Evolutionary conservation across 2,888 invertebrate species (phyloP), one percentile per base, ranked within the genome.

Genomic region (Celastrina argiolus): DNA sequence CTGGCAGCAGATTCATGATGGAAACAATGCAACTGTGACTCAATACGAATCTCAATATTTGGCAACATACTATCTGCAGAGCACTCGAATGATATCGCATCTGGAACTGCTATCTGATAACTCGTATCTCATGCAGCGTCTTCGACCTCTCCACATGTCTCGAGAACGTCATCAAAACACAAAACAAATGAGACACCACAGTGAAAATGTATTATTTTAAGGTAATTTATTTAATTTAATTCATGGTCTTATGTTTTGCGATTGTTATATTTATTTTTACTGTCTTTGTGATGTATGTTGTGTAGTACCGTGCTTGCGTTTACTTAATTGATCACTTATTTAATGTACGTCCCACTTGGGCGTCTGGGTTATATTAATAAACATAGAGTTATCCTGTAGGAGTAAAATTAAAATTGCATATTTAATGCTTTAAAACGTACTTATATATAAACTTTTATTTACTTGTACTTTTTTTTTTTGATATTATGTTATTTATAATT

Each of bases 21-120:
- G 36, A 12, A 22, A 12, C 10, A 51, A 22, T 51, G 51, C 51
- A 51, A 22, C 22, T 51, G 22, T 51, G 51, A 51, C 22, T 51
- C 51, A 22, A 51, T 51, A 26, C 7, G 12, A 56, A 26, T 36
- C 34, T 56, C 56, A 34, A 56, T 66, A 66, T 75, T 74, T 69
- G 67, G 68, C 67, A 67, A 65, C 68, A 70, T 73, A 73, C 73
- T 73, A 67, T 63, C 67, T 67, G 69, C 68, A 67, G 68, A 72
- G 73, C 78, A 81, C 78, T 79, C 74, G 74, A 80, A 73, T 66
- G 26, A 68, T 69, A 71, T 67, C 64, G 72, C 69, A 69, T 72
- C 76, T 83, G 83, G 84, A 84, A 80, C 73, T 73, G 61, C 51
- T 68, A 71, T 51, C 51, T 83, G 86, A 87, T 88, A 87, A 81